phyloP scores from a whole-genome alignment of 2,113 vertebrate genomes.

The Melanerpes formicivorus region DNA sequence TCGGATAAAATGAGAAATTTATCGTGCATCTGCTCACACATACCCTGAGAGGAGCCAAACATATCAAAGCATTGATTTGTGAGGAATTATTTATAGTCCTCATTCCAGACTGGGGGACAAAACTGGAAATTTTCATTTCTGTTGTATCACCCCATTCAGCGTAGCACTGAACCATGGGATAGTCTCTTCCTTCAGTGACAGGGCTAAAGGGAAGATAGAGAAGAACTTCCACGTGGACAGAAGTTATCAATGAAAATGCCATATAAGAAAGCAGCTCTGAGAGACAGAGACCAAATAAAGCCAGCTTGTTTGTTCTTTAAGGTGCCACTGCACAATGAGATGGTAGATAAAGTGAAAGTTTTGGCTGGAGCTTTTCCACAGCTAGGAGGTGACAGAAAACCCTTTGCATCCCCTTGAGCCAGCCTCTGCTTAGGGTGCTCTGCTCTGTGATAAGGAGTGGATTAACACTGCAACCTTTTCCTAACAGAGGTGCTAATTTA shows the following conservation, averaged over 20 bases:
- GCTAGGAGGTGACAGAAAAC: background rate
- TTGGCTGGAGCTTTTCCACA: background rate
- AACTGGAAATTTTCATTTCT: background rate
- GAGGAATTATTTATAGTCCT: background rate
- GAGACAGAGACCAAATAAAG: background rate
- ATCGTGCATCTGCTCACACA: constrained; percentile 6
- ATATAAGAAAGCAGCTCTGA: background rate
- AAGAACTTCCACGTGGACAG: background rate
- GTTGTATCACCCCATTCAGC: background rate
- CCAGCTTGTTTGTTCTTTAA: background rate
- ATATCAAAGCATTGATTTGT: constrained; percentile 9
- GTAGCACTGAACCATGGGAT: background rate
- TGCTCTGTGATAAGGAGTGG: background rate
- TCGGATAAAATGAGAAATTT: constrained; percentile 28
- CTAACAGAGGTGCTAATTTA: background rate
- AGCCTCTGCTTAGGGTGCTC: background rate
- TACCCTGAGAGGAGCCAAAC: background rate
- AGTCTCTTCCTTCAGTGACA: background rate
- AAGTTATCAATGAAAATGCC: background rate
- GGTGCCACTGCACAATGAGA: background rate
- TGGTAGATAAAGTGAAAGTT: constrained; percentile 27
- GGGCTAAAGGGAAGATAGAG: background rate
- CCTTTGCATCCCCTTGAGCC: background rate
- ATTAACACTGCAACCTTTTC: background rate
- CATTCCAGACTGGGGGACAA: background rate